These are phyloP conservation scores for Barnardius zonarius DNA, from an alignment of 2,113 vertebrate species.

Conservation along the genomic window DNA sequence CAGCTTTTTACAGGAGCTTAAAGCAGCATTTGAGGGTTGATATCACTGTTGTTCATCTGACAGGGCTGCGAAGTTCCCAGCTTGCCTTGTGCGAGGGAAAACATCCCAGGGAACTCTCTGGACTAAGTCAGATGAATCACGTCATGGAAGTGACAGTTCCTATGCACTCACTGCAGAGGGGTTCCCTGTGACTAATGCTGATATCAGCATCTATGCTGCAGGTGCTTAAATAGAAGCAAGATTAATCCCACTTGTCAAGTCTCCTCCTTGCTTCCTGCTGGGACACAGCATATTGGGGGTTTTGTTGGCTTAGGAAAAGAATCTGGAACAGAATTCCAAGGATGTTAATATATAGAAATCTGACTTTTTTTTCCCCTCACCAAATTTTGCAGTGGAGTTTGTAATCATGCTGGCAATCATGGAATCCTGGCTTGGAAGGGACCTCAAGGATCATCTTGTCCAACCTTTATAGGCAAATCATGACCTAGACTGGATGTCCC, in stretches of 20 bases:
- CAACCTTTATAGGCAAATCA: background rate
- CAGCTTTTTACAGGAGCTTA: background rate
- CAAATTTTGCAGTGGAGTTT: background rate
- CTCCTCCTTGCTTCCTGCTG: background rate
- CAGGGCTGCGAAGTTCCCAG: background rate
- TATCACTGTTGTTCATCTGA: background rate
- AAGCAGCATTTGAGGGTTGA: background rate
- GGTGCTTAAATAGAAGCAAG: background rate
- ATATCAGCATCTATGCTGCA: background rate
- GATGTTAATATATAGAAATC: background rate
- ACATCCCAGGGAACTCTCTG: background rate
- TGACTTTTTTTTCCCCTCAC: accelerated
- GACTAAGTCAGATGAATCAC: background rate
- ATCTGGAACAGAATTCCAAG: background rate
- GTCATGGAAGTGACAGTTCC: background rate
- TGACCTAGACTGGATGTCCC: background rate
- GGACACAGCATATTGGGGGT: background rate
- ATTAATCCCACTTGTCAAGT: background rate
- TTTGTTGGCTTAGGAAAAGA: background rate
- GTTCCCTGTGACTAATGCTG: background rate
- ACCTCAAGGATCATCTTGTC: background rate
- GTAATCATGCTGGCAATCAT: background rate
- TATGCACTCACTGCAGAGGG: background rate
- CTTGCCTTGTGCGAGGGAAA: background rate
- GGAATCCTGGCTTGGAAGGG: background rate